These are phyloP conservation scores for Fundulus diaphanus DNA, from an alignment of 2,797 vertebrate genomes.

Conservation along the genomic window DNA sequence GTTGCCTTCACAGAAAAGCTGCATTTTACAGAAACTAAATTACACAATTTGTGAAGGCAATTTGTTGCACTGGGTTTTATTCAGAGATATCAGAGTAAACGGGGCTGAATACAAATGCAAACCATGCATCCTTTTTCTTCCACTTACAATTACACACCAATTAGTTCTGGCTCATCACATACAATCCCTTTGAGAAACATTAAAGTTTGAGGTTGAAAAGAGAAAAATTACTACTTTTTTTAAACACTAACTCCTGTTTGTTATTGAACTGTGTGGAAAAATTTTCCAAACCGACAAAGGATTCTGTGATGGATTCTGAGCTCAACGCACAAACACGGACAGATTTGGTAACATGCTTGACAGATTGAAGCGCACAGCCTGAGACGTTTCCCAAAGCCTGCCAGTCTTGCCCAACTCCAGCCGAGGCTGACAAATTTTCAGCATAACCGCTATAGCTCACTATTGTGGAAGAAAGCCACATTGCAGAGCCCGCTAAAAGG, in stretches of 20 bases:
- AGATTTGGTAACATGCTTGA: slow-evolving; percentile 32
- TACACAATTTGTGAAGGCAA: background rate
- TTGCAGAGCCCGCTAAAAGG: slow-evolving; percentile 73
- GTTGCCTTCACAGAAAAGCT: background rate
- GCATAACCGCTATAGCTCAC: slow-evolving; percentile 70
- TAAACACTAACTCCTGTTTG: background rate
- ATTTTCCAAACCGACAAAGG: background rate
- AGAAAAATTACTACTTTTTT: background rate
- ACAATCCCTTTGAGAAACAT: background rate
- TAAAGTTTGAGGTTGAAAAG: background rate
- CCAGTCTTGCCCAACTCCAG: slow-evolving; percentile 46
- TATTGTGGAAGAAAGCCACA: slow-evolving; percentile 71
- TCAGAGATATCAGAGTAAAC: background rate
- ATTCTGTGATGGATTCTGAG: background rate
- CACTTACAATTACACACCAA: background rate
- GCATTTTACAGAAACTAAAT: background rate
- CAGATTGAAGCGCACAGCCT: slow-evolving; percentile 46
- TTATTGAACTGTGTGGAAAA: background rate
- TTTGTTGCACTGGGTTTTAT: background rate
- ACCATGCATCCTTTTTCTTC: background rate
- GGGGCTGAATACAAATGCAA: background rate
- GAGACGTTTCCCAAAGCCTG: slow-evolving; percentile 48
- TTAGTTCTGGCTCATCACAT: background rate
- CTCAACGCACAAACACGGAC: slow-evolving; percentile 13
- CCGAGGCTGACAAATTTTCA: slow-evolving; percentile 75